Evolutionary conservation across 2,113 vertebrate genomes (phyloP), one percentile per base, ranked within the genome.

Genomic region (Leptosomus discolor): DNA sequence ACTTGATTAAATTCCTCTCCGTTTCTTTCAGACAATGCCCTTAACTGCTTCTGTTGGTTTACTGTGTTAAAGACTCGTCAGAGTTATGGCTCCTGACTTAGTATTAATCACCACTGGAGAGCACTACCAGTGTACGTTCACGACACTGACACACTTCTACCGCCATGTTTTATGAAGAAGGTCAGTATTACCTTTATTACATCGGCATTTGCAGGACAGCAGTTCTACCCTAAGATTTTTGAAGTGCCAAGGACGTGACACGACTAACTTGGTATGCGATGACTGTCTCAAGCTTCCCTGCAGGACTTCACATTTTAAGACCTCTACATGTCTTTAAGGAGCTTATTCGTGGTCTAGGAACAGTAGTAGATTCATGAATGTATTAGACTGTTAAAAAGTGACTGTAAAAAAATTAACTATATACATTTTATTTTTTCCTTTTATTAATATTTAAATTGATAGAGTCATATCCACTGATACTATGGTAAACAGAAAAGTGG

Each of bases 11-110:
- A 97, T 92, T 96, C 76, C 86, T 90, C 54, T 76, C 70, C 0
- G 0, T 84, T 95, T 43, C 68, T 46, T 34, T 68, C 80, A 75
- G 87, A 94, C 90, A 78, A 71, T 87, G 86, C 63, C 91, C 76
- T 91, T 94, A 97, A 93, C 84, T 67, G 91, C 84, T 75, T 46
- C 69, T 91, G 80, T 81, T 94, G 80, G 77, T 87, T 95, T 85
- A 75, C 69, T 85, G 56, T 64, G 92, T 85, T 96, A 97, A 96
- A 91, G 89, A 71, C 80, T 96, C 76, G 78, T 89, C 91, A 92
- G 89, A 92, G 79, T 92, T 96, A 89, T 29, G 37, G 80, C 60
- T 96, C 39, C 51, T 91, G 91, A 39, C 84, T 91, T 80, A 12
- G 87, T 60, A 79, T 96, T 93, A 94, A 85, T 95, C 81, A 85